Base-by-base conservation (phyloP, 2,113 vertebrate genomes). In the Zootoca vivipara region DNA sequence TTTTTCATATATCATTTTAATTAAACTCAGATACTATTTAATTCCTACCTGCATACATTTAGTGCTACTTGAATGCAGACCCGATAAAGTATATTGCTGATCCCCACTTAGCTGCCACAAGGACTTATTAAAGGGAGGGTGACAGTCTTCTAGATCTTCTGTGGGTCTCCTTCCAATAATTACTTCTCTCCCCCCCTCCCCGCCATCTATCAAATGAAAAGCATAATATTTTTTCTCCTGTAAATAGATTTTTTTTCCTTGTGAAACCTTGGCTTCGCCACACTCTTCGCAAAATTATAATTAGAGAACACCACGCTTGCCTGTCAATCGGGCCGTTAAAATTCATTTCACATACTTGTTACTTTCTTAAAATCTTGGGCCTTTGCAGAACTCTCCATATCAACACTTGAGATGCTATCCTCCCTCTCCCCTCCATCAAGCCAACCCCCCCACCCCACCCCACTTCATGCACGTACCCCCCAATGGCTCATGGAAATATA, bases 1-100 rank as follows among this genome's bases (percentile, higher is more conserved):
- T 89, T 86, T 95, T 98, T 98, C 98, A 96, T 96, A 95, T 95
- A 96, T 99, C 97, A 98, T 98, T 99, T 98, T 99, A 99, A 99
- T 99, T 99, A 99, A 98, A 99, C 98, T 98, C 97, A 96, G 96
- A 97, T 97, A 97, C 96, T 97, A 96, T 97, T 97, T 97, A 97
- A 97, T 97, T 97, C 96, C 96, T 97, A 97, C 96, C 97, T 97
- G 97, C 96, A 97, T 96, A 97, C 96, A 97, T 96, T 96, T 96
- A 96, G 95, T 95, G 95, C 96, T 97, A 96, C 96, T 97, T 96
- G 96, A 97, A 97, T 97, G 94, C 95, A 96, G 96, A 96, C 96
- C 96, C 94, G 96, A 97, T 97, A 97, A 97, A 97, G 95, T 96
- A 96, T 95, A 94, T 95, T 95, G 94, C 96, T 96, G 96, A 97